phyloP scores from a whole-genome alignment of 2,113 vertebrate species.

The Kobus ellipsiprymnus region DNA sequence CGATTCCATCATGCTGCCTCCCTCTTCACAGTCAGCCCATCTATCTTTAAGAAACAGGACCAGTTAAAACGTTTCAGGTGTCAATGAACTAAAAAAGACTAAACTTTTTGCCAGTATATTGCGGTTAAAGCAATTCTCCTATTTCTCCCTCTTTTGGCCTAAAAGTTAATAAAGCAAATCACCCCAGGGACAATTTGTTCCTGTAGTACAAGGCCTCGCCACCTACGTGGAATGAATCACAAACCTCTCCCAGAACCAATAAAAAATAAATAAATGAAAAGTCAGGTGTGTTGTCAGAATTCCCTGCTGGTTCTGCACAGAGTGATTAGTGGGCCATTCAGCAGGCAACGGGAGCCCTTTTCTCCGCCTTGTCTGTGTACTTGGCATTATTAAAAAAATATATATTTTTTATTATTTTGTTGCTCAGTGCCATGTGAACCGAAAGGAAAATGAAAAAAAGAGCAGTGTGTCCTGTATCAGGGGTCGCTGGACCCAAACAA shows the following conservation, averaged over 20 bases:
- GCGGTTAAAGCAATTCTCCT: constrained; percentile 38
- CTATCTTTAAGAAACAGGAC: neutral
- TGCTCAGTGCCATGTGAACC: constrained; percentile 36
- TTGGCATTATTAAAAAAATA: constrained; percentile 57
- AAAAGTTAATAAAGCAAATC: constrained; percentile 70
- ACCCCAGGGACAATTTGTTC: constrained; percentile 58
- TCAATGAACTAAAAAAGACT: neutral
- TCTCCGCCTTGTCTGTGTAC: neutral
- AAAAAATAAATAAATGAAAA: constrained; percentile 71
- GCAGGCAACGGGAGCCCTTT: neutral
- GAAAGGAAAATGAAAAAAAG: constrained; percentile 17
- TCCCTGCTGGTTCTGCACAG: constrained; percentile 4
- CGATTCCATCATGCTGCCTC: too few species aligned
- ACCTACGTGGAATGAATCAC: constrained; percentile 40
- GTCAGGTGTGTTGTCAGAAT: constrained; percentile 52
- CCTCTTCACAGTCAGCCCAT: neutral
- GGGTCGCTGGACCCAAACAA: neutral
- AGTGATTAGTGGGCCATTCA: constrained; percentile 34
- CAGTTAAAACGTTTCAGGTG: neutral
- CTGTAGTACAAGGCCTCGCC: constrained; percentile 27
- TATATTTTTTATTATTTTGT: constrained; percentile 58
- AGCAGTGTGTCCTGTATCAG: neutral
- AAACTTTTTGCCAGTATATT: constrained; percentile 4
- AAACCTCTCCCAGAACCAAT: constrained; percentile 57
- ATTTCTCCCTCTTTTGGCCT: constrained; percentile 48